Percentiles rank a stretch among this genome's conserved stretches.
Conservation (phyloP, 1,140 invertebrate genomes). For the Microplitis mediator region DNA sequence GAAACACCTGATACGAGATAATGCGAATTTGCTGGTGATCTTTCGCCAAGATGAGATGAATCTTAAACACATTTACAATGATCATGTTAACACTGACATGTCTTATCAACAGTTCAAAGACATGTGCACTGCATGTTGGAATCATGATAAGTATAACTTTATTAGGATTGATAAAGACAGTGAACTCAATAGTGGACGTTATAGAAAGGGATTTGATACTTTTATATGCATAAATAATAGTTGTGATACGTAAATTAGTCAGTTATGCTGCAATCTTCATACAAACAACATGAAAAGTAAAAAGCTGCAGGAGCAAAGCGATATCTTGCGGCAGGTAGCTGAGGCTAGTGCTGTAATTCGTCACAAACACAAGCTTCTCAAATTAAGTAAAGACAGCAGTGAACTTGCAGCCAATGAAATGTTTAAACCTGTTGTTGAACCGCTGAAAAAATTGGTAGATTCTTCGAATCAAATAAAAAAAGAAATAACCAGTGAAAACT, state of each 20-base stretch:
- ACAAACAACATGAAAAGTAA: background rate
- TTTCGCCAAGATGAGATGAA: constrained; percentile 30
- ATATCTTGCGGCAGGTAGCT: background rate
- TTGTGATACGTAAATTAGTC: background rate
- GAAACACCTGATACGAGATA: constrained; percentile 29
- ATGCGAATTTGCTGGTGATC: constrained; percentile 13
- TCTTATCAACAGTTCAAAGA: constrained; percentile 31
- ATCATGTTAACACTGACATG: constrained; percentile 30
- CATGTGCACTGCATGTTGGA: constrained; percentile 34
- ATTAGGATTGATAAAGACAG: constrained; percentile 43
- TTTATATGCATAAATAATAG: constrained; percentile 29
- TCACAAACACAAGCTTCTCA: constrained; percentile 8
- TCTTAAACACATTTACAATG: constrained; percentile 26
- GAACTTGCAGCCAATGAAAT: constrained; percentile 15
- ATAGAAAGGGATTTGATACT: constrained; percentile 40
- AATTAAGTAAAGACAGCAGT: constrained; percentile 10
- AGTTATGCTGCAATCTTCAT: background rate
- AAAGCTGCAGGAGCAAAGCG: background rate
- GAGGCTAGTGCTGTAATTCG: background rate
- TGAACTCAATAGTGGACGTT: constrained; percentile 35
- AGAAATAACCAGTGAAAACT: too few relatives aligned
- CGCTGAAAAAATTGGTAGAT: background rate
- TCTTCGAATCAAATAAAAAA: too few relatives aligned
- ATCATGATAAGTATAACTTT: constrained; percentile 40
- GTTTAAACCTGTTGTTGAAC: constrained; percentile 19